Evolutionary conservation across 2,113 vertebrate genomes (phyloP).

Genomic region (Bufo gargarizans): DNA sequence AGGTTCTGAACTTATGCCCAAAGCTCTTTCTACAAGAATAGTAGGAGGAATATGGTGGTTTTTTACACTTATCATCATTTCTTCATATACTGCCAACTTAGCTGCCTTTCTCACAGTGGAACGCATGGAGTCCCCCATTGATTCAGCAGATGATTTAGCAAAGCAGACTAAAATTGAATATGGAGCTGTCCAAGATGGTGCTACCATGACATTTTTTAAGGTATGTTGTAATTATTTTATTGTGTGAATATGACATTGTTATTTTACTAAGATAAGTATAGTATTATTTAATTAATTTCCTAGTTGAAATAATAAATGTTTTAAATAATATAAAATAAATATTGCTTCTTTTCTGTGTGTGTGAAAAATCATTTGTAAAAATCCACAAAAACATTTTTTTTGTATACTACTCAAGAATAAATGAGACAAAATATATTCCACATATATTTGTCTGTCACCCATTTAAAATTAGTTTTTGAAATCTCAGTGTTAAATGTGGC

Average conservation of each 20-base stretch:
- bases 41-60: constrained; percentile 99
- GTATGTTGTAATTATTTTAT: constrained; percentile 68
- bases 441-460: background rate
- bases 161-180: constrained; percentile 99
- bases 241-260: background rate
- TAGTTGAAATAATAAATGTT: no score
- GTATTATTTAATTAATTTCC: background rate
- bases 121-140: constrained; percentile 97
- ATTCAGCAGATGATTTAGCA: constrained; percentile 95
- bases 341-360: background rate
- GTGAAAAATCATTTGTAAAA: background rate
- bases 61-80: constrained; percentile 99
- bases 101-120: constrained; percentile 99
- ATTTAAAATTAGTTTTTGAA: background rate
- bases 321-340: background rate
- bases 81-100: constrained; percentile 98
- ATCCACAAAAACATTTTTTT: no score
- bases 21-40: constrained; percentile 99
- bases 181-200: constrained; percentile 91
- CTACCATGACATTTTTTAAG: constrained; percentile 98
- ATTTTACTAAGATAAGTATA: background rate
- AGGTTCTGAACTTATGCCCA: constrained; percentile 99
- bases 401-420: background rate
- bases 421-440: background rate
- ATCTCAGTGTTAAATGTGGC: no score